Conservation (phyloP, 2,797 vertebrate genomes). For the Natrix natrix region DNA sequence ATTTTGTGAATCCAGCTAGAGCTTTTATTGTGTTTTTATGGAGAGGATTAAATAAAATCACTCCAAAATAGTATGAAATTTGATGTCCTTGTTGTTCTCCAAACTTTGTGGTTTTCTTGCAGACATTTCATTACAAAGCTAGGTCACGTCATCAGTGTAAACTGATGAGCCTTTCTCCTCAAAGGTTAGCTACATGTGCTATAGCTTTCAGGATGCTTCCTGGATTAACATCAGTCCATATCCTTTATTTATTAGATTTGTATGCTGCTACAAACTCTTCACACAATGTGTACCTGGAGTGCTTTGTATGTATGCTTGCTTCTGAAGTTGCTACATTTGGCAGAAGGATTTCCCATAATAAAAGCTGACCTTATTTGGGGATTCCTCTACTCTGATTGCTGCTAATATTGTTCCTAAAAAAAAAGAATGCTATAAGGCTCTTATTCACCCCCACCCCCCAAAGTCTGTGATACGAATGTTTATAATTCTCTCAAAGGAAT, state of each 20-base stretch:
- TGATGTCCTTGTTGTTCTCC: neutral
- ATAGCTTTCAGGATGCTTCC: too few relatives aligned
- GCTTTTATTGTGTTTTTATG: neutral
- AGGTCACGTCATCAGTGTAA: neutral
- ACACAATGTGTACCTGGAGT: neutral
- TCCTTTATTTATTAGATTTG: neutral
- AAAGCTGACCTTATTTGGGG: neutral
- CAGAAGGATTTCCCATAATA: neutral
- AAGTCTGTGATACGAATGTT: neutral
- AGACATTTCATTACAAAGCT: neutral
- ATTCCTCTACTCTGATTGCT: too few relatives aligned
- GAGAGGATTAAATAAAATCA: neutral
- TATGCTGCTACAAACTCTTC: neutral
- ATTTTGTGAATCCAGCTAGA: neutral
- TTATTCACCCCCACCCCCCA: neutral
- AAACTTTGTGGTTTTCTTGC: neutral
- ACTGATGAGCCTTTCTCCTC: neutral
- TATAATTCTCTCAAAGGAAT: neutral
- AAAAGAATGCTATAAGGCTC: neutral
- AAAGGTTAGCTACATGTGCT: neutral
- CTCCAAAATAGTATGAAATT: neutral
- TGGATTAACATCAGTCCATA: neutral
- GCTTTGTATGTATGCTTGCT: neutral
- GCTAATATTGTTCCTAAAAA: neutral
- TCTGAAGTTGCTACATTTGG: neutral